Evolutionary conservation across 2,888 invertebrate species (phyloP).

Genomic region (Axea sp.): DNA sequence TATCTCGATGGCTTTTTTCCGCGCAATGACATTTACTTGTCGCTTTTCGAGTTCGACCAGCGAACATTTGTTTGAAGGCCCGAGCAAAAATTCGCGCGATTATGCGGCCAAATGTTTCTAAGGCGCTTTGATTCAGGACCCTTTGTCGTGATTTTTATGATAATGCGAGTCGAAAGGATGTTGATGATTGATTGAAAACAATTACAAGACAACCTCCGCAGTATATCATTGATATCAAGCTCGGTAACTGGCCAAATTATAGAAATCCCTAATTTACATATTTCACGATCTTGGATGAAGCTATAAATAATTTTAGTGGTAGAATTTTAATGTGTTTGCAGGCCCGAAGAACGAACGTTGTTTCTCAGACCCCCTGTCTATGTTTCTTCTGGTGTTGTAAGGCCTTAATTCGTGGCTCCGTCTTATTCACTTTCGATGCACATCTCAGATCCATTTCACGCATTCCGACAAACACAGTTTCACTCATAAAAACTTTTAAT

Average conservation of each 20-base stretch:
- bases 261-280: conserved; percentile 74
- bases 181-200: conserved; percentile 58
- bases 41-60: no score
- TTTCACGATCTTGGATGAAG: conserved; percentile 75
- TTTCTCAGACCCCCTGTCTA: conserved; percentile 73
- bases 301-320: conserved; percentile 76
- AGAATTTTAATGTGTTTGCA: conserved; percentile 76
- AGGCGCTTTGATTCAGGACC: conserved; percentile 46
- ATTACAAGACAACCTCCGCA: conserved; percentile 42
- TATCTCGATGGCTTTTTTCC: conserved; percentile 22
- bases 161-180: conserved; percentile 43
- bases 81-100: no score
- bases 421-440: conserved; percentile 47
- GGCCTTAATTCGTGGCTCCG: conserved; percentile 58
- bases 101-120: conserved; percentile 27
- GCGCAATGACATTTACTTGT: no score
- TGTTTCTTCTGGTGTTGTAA: conserved; percentile 67
- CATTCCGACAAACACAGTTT: conserved; percentile 39
- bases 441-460: conserved; percentile 45
- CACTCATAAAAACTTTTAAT: conserved; percentile 3
- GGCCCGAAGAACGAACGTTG: conserved; percentile 65
- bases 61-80: no score
- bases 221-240: conserved; percentile 59
- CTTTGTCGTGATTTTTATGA: conserved; percentile 52
- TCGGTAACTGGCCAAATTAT: conserved; percentile 69